Base-by-base conservation (phyloP, 1,140 invertebrate species). In the Drosophila seguyi region DNA sequence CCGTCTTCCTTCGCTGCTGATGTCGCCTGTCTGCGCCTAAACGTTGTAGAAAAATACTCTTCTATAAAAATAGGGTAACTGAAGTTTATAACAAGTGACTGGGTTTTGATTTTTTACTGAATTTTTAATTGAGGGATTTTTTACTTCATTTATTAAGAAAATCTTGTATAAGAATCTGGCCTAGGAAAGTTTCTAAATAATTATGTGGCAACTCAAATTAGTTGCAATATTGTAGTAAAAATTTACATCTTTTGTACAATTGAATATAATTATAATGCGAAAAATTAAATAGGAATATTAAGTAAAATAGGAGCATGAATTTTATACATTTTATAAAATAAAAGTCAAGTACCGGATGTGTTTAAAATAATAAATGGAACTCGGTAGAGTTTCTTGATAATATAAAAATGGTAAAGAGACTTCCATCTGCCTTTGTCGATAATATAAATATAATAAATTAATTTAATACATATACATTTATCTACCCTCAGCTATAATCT, bases 1-100 rank as follows among this genome's bases (percentile, higher is more conserved):
- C 62, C 36, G 31, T 38, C 36, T n/a, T 55, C 29, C 38, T 41
- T 52, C 11, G 52, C 48, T 36, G 48, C 57, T 53, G 48, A 57
- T 60, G 56, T 44, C 56, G 57, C 62, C 65, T 79, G 78, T 86
- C 79, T 77, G 83, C 82, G 69, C 55, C 78, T 80, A 74, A 65
- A 44, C 77, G 74, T 63, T 39, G 65, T 41, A 25, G 47, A 36
- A 41, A 42, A 44, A 71, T 71, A 50, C 66, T 4, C 66, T 69
- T 13, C 11, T n/a, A 20, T 13, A 27, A 20, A 29, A 34, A 22
- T 5, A 1, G 47, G 38, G 31, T 11, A 29, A 6, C 41, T 31
- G 29, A 18, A 44, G 25, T 59, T 34, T 44, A 5, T 14, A n/a
- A 2, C 13, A n/a, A 22, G 3, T 3, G 22, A 4, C 0, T 55